phyloP scores from a whole-genome alignment of 2,888 invertebrate genomes.

The Tenthredo scrophulariae region DNA sequence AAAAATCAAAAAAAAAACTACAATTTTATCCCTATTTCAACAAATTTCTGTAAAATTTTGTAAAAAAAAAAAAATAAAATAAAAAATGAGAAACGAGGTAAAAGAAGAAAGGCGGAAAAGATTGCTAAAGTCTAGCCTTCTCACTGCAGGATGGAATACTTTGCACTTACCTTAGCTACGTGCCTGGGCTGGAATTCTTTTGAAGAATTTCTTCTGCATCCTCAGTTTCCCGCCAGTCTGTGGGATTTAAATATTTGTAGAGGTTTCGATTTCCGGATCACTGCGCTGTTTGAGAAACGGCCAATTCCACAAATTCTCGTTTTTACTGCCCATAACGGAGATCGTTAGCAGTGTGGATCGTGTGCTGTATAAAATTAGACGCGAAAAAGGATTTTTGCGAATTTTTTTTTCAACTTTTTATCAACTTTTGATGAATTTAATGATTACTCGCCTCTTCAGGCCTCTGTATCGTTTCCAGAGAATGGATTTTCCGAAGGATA shows the following conservation, averaged over 20 bases:
- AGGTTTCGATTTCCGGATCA: conserved; percentile 8
- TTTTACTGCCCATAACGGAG: neutral
- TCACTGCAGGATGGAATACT: neutral
- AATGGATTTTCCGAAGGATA: neutral
- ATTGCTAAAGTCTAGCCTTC: neutral
- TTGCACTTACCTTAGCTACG: neutral
- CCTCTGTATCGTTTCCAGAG: neutral
- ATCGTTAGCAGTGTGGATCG: neutral
- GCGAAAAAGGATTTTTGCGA: neutral
- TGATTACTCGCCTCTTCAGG: too few relatives aligned
- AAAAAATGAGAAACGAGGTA: neutral
- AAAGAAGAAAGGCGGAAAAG: neutral
- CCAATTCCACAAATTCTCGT: neutral
- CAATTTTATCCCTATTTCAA: neutral
- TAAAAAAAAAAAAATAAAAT: neutral
- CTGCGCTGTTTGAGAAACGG: neutral
- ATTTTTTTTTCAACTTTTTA: neutral
- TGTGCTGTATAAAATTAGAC: neutral
- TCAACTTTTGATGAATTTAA: too few relatives aligned
- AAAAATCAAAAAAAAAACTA: neutral
- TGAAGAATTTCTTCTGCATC: conserved; percentile 8
- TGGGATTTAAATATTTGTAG: neutral
- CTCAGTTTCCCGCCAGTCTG: neutral
- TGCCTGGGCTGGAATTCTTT: neutral
- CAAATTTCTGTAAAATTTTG: neutral